These are phyloP conservation scores for Polypedilum vanderplanki DNA, from an alignment of 1,140 invertebrate genomes.

Conservation along the genomic window DNA sequence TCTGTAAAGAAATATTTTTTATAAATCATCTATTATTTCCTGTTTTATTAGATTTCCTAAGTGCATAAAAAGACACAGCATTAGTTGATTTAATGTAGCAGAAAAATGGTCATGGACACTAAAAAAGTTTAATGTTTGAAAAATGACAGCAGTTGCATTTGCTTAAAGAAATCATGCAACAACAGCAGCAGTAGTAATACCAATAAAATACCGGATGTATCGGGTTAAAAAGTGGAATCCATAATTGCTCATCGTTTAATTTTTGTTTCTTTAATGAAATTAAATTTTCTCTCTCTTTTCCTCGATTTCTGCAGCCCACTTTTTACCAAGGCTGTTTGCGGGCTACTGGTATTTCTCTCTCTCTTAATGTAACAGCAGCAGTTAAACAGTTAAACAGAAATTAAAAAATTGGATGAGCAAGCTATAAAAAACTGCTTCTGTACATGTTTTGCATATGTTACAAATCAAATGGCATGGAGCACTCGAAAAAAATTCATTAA, in stretches of 20 bases:
- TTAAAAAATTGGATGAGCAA: conserved; percentile 13
- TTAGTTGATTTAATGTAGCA: too few relatives aligned
- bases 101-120: too few relatives aligned
- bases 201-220: conserved; percentile 21
- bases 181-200: not conserved
- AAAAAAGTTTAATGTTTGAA: not conserved
- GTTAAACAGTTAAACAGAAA: not conserved
- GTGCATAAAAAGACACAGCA: too few relatives aligned
- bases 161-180: not conserved
- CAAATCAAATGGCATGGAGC: not conserved
- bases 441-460: conserved; percentile 5
- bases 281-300: not conserved
- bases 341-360: conserved; percentile 16
- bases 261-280: conserved; percentile 11
- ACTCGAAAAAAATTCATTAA: not conserved
- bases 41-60: too few relatives aligned
- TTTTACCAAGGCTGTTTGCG: conserved; percentile 5
- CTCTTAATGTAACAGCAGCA: not conserved
- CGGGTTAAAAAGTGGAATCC: conserved; percentile 12
- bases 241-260: conserved; percentile 8
- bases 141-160: not conserved
- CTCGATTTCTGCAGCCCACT: not conserved
- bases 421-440: not conserved
- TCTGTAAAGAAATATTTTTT: too few relatives aligned
- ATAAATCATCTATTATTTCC: too few relatives aligned